phyloP scores from a whole-genome alignment of 2,888 invertebrate species.

The Creontiades dilutus region DNA sequence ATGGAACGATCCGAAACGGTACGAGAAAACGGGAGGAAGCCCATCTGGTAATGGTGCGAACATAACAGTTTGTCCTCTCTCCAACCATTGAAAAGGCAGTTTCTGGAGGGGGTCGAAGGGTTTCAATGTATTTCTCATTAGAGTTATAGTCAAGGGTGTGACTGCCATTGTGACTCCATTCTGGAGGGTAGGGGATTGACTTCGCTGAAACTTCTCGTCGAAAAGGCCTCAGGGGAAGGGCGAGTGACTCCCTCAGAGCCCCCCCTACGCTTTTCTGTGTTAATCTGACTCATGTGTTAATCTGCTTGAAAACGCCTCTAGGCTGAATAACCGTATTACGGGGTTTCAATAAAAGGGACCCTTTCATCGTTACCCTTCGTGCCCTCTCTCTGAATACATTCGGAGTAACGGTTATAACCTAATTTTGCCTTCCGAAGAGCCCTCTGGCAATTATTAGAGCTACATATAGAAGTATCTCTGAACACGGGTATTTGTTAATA shows the following conservation, averaged over 20 bases:
- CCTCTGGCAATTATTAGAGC: constrained; percentile 56
- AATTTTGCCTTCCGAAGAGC: constrained; percentile 40
- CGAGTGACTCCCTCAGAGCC: not conserved
- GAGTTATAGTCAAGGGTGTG: constrained; percentile 62
- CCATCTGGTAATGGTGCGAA: constrained; percentile 64
- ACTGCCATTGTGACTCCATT: constrained; percentile 39
- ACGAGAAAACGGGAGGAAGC: constrained; percentile 44
- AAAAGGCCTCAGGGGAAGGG: constrained; percentile 12
- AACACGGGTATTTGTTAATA: not conserved
- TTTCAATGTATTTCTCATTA: constrained; percentile 68
- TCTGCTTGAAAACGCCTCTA: constrained; percentile 44
- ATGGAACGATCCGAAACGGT: constrained; percentile 57
- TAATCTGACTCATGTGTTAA: constrained; percentile 65
- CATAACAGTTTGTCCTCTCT: constrained; percentile 50
- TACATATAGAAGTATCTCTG: constrained; percentile 35
- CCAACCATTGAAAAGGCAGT: constrained; percentile 12
- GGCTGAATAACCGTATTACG: constrained; percentile 62
- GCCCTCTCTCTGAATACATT: constrained; percentile 43
- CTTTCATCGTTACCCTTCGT: constrained; percentile 4
- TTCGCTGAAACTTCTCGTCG: constrained; percentile 11
- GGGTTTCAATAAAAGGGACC: constrained; percentile 15
- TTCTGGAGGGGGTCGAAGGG: constrained; percentile 8
- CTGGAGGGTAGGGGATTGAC: constrained; percentile 29
- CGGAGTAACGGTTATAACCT: constrained; percentile 62
- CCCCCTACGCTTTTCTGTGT: constrained; percentile 38